Conservation (phyloP, 1,140 invertebrate genomes). For the Episyrphus balteatus region DNA sequence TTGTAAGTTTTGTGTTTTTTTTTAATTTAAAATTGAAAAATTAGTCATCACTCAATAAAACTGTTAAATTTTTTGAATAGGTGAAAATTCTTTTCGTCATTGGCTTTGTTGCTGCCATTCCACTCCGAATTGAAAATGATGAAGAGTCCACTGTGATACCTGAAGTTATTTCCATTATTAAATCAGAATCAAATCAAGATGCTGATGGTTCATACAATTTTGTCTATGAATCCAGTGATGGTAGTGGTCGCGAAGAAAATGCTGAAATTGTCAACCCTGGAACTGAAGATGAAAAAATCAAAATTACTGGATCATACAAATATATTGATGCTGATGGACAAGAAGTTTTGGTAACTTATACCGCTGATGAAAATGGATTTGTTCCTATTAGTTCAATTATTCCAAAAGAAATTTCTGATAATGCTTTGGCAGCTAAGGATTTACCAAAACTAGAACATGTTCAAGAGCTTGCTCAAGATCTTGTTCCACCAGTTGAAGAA, state of each 20-base stretch:
- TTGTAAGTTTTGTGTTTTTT: conserved; percentile 14
- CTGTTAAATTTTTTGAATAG: not conserved
- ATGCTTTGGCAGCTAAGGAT: conserved; percentile 21
- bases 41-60: not conserved
- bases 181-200: conserved; percentile 20
- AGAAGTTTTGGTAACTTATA: conserved; percentile 51
- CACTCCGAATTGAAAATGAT: not conserved
- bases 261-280: conserved; percentile 19
- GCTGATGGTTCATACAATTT: conserved; percentile 30
- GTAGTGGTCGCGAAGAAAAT: conserved; percentile 28
- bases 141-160: conserved; percentile 9
- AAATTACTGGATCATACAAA: conserved; percentile 41
- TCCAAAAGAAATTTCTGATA: conserved; percentile 26
- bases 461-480: too few relatives aligned
- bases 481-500: too few relatives aligned
- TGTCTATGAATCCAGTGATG: conserved; percentile 23
- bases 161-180: conserved; percentile 16
- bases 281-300: conserved; percentile 18
- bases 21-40: not conserved
- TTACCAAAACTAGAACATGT: conserved; percentile 9
- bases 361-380: conserved; percentile 59
- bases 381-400: conserved; percentile 44
- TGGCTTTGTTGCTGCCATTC: not conserved
- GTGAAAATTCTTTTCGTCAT: not conserved
- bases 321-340: conserved; percentile 53